Conservation (phyloP, 2,888 invertebrate species). For the Diarsia dahlii region DNA sequence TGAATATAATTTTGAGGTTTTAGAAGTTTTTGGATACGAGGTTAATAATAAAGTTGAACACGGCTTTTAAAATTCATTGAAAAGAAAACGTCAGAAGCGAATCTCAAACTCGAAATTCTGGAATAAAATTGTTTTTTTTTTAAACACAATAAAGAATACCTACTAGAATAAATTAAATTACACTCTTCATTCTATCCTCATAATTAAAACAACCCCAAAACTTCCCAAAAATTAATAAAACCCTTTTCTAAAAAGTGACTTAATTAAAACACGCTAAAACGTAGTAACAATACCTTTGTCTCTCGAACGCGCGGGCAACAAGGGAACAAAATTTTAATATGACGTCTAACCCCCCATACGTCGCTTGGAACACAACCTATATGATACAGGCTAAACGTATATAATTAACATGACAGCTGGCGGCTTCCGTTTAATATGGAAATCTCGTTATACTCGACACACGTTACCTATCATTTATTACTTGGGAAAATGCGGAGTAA, state of each 20-base stretch:
- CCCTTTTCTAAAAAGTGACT: constrained; percentile 26
- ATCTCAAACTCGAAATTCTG: neutral
- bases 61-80: constrained; percentile 16
- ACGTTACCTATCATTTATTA: constrained; percentile 76
- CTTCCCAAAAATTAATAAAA: constrained; percentile 30
- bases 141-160: neutral
- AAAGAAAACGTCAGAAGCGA: neutral
- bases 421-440: constrained; percentile 72
- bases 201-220: constrained; percentile 29
- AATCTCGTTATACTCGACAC: constrained; percentile 75
- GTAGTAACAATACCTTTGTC: constrained; percentile 11
- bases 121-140: neutral
- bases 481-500: constrained; percentile 66
- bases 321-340: constrained; percentile 53
- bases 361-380: constrained; percentile 50
- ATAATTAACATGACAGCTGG: constrained; percentile 71
- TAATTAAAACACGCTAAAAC: constrained; percentile 37
- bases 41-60: constrained; percentile 29
- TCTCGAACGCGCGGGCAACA: neutral
- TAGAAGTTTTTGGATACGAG: constrained; percentile 18
- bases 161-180: neutral
- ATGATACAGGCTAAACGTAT: constrained; percentile 54
- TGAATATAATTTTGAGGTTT: constrained; percentile 44
- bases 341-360: constrained; percentile 46
- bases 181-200: neutral